Conservation (phyloP, 2,888 invertebrate species). For the Rhorus exstirpatorius region DNA sequence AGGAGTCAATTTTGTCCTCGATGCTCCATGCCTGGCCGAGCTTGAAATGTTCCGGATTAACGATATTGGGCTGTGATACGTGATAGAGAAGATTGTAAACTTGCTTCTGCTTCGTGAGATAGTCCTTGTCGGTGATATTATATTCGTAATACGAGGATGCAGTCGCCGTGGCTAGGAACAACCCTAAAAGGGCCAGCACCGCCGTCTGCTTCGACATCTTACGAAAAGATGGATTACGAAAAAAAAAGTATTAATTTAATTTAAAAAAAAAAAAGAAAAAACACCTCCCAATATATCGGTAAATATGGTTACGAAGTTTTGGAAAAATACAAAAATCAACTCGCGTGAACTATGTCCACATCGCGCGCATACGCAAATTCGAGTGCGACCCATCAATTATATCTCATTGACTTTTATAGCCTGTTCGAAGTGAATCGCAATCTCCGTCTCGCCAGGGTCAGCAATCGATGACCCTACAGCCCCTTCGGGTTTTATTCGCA, state of each 20-base stretch:
- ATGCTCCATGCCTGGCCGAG: conserved; percentile 78
- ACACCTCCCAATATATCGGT: background rate
- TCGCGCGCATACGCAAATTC: background rate
- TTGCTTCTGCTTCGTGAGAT: conserved; percentile 80
- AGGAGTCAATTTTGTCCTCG: conserved; percentile 76
- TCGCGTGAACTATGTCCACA: conserved; percentile 4
- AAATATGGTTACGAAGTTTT: background rate
- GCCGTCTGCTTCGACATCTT: conserved; percentile 74
- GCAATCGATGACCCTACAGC: conserved; percentile 30
- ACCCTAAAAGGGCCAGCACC: conserved; percentile 77
- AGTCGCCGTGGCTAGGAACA: conserved; percentile 68
- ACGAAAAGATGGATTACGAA: background rate
- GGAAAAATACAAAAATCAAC: conserved; percentile 21
- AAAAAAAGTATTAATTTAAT: too few species aligned
- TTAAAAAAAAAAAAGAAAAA: background rate
- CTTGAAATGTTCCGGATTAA: conserved; percentile 75
- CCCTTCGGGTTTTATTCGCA: conserved; percentile 18
- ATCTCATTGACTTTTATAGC: conserved; percentile 53
- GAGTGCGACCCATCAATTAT: background rate
- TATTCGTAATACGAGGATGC: conserved; percentile 73
- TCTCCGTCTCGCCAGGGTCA: conserved; percentile 48
- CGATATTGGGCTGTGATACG: conserved; percentile 76
- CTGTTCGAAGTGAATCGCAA: conserved; percentile 21
- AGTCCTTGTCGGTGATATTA: conserved; percentile 78
- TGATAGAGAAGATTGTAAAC: conserved; percentile 81